Base-by-base conservation (phyloP, 2,113 vertebrate genomes). In the Cheirogaleus medius region DNA sequence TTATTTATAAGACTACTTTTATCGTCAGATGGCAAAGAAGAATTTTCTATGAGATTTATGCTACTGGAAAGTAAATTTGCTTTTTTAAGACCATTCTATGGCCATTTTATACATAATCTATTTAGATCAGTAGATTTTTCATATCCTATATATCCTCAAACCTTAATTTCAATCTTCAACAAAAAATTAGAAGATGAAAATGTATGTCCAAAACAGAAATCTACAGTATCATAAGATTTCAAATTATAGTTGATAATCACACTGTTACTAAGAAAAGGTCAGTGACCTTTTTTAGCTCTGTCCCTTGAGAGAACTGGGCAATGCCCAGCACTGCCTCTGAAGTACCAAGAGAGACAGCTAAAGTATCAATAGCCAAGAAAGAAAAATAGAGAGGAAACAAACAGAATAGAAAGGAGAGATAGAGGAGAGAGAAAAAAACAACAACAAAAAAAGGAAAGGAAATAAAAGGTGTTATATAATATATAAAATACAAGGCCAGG, bases 1-100 rank as follows among this genome's bases (percentile, higher is more conserved):
- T 68, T 95, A 95, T 63, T 66, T 85, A 54, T 47, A 87, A 84
- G 73, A 54, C 29, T 80, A 80, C 11, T 94, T 93, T 96, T 85
- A 92, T 77, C 23, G 73, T 95, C 20, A 83, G 44, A 54, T 49
- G 49, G 9, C 54, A 82, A 14, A 94, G 52, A 84, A 86, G 23
- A 73, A 13, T 58, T 92, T 91, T 54, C 71, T n/a, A 82, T 78
- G 63, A 90, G 71, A 96, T 68, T 87, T 60, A 91, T 71, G 37
- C 56, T 37, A 60, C 3, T 42, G 6, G 11, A 77, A 37, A 39
- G 58, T 44, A 78, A 87, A 81, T 21, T 32, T 64, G 25, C 42
- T 92, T 81, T 81, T 90, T 9, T 6, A 82, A 64, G 27, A 39
- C 14, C 32, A 66, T 54, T 52, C 12, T 1, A 25, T 5, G 86